phyloP scores from a whole-genome alignment of 2,888 invertebrate genomes.

The Thysanoteuthis rhombus region DNA sequence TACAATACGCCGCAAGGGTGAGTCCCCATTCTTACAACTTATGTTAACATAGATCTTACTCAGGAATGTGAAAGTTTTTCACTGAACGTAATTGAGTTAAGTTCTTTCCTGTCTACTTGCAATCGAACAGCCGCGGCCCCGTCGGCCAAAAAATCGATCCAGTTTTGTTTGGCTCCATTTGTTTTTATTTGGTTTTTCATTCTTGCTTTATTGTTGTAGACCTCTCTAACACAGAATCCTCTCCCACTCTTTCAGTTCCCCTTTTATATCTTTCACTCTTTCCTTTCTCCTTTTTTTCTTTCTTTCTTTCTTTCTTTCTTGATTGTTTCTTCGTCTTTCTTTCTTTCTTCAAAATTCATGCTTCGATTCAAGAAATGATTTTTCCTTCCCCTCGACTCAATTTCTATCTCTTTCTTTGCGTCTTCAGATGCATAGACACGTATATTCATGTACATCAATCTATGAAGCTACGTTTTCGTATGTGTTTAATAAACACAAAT shows the following conservation, averaged over 20 bases:
- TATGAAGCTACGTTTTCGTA: no score
- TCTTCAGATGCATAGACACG: no score
- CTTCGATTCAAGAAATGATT: no score
- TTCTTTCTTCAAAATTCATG: no score
- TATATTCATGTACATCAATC: background rate
- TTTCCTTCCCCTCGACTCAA: no score
- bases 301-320: no score
- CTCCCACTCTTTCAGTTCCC: background rate
- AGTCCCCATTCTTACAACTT: background rate
- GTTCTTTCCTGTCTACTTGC: background rate
- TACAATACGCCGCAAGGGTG: background rate
- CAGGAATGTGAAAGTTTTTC: background rate
- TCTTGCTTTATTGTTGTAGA: background rate
- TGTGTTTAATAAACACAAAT: no score
- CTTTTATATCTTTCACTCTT: no score
- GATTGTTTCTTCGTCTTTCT: no score
- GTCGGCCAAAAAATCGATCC: background rate
- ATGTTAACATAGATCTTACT: slow-evolving; percentile 12
- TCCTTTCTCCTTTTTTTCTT: no score
- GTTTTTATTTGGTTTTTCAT: background rate
- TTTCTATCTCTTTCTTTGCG: no score
- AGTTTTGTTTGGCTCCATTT: background rate
- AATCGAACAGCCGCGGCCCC: background rate
- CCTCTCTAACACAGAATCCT: no score
- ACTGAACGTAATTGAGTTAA: background rate